phyloP scores from a whole-genome alignment of 2,113 vertebrate genomes.

The Toxotes chatareus region DNA sequence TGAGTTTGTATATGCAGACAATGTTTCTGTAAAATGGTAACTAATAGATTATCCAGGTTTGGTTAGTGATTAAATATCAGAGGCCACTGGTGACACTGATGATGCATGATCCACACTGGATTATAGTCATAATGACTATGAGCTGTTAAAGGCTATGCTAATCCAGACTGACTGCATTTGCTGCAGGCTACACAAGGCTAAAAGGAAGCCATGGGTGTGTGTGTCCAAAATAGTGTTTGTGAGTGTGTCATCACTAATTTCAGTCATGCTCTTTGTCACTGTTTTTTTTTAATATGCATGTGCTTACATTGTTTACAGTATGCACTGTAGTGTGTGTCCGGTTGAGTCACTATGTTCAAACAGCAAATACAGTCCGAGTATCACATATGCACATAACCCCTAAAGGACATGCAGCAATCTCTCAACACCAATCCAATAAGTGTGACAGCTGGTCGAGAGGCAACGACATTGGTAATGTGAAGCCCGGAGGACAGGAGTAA shows the following conservation, averaged over 20 bases:
- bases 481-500: slow-evolving; percentile 48
- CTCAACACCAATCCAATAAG: slow-evolving; percentile 72
- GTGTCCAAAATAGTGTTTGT: slow-evolving; percentile 31
- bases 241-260: slow-evolving; percentile 22
- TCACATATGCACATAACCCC: slow-evolving; percentile 40
- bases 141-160: slow-evolving; percentile 34
- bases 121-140: slow-evolving; percentile 57
- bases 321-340: slow-evolving; percentile 7
- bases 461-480: slow-evolving; percentile 35
- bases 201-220: slow-evolving; percentile 21
- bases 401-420: slow-evolving; percentile 54
- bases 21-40: background rate
- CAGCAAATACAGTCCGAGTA: background rate
- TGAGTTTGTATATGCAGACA: background rate
- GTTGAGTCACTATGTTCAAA: slow-evolving; percentile 41
- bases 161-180: slow-evolving; percentile 60
- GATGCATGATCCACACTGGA: slow-evolving; percentile 40
- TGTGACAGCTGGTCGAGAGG: slow-evolving; percentile 61
- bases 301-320: slow-evolving; percentile 6
- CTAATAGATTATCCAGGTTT: slow-evolving; percentile 36
- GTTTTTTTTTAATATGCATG: slow-evolving; percentile 2
- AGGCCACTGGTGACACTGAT: slow-evolving; percentile 26
- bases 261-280: slow-evolving; percentile 21
- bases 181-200: slow-evolving; percentile 34
- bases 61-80: slow-evolving; percentile 42